Evolutionary conservation across 2,113 vertebrate species (phyloP).

Genomic region (Lucifuga dentata): DNA sequence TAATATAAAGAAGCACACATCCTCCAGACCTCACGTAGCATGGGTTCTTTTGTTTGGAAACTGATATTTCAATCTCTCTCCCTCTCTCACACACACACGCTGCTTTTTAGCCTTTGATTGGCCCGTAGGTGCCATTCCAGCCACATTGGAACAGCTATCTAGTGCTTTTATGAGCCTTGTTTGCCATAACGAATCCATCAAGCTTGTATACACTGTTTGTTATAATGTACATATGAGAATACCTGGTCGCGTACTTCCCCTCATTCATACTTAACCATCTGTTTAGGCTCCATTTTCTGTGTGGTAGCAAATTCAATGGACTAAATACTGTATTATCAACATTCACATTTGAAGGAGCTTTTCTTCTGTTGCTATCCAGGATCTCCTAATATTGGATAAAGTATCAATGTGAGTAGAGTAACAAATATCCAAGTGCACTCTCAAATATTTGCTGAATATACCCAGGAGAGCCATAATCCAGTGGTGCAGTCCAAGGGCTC

Average conservation of each 20-base stretch:
- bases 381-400: slow-evolving; percentile 3
- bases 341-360: slow-evolving; percentile 2
- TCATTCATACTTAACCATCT: slow-evolving; percentile 57
- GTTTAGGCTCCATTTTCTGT: slow-evolving; percentile 23
- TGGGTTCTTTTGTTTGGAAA: no score
- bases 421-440: slow-evolving; percentile 14
- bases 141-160: slow-evolving; percentile 41
- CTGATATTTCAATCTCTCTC: no score
- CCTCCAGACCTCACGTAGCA: neutral
- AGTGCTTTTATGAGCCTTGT: slow-evolving; percentile 38
- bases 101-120: no score
- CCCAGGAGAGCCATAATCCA: slow-evolving; percentile 36
- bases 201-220: slow-evolving; percentile 7
- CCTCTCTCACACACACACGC: no score
- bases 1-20: neutral
- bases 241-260: slow-evolving; percentile 33
- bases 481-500: slow-evolving; percentile 34
- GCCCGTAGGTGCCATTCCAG: slow-evolving; percentile 18
- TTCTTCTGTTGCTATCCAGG: slow-evolving; percentile 10
- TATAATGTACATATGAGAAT: slow-evolving; percentile 54
- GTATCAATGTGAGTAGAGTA: slow-evolving; percentile 7
- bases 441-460: slow-evolving; percentile 58
- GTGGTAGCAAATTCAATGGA: no score
- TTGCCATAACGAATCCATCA: slow-evolving; percentile 48
- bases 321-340: slow-evolving; percentile 7